Base-by-base conservation (phyloP, 2,113 vertebrate genomes). In the Misgurnus anguillicaudatus region DNA sequence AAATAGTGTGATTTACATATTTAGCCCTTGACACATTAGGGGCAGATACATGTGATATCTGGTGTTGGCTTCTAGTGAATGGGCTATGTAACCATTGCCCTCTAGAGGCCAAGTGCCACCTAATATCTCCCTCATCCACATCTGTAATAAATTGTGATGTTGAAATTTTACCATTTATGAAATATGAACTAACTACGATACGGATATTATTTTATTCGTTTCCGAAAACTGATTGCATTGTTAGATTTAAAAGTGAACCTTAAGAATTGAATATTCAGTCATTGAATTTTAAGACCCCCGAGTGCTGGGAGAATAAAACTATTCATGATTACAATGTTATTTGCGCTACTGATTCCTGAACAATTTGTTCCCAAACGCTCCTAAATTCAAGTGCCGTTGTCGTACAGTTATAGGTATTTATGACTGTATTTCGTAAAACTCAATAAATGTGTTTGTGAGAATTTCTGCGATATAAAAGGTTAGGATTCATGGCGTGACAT, bases 21-120 rank as follows among this genome's bases (percentile, higher is more conserved):
- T 19, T 66, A 64, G 66, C 13, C 61, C 60, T 19, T 79, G 55
- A 68, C 61, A 55, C 5, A 63, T 67, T 61, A 61, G 69, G 64
- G 58, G 63, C 79, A 71, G 79, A 67, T 73, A 78, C 63, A 79
- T 70, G 72, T 69, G 58, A 21, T 36, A 53, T 53, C 38, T 81
- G 45, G 69, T 69, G 42, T 78, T 60, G 72, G 68, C 55, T 80
- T 31, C 24, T 24, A 64, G 57, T 31, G 51, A 77, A 72, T 79
- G 83, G 79, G 38, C 80, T 89, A 85, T 83, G 86, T 75, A 83
- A 79, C 79, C 80, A 87, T 85, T 86, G 87, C 87, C 87, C 85
- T 85, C 87, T 89, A 86, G 87, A 87, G 87, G 85, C 63, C 70
- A 75, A 69, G 76, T 67, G 73, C 70, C 63, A 75, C 62, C 47